Percentiles rank a stretch among this genome's conserved stretches.
phyloP scores from a whole-genome alignment of 2,113 vertebrate genomes.

The Aptenodytes forsteri region DNA sequence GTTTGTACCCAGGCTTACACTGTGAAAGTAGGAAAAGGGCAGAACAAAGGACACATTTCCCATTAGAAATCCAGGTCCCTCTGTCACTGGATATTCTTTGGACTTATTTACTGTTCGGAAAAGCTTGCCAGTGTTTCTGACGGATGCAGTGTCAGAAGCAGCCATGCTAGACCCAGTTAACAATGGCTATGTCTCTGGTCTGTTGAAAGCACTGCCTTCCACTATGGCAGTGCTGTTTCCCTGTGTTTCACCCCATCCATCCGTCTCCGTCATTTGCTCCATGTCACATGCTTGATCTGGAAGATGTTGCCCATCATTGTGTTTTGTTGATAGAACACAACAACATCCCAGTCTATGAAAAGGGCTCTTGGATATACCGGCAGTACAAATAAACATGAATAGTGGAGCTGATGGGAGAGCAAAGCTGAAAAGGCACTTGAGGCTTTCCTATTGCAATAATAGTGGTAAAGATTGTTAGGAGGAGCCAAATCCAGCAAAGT shows the following conservation, averaged over 20 bases:
- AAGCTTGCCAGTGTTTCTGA: neutral
- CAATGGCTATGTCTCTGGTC: neutral
- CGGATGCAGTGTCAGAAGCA: neutral
- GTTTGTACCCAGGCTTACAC: neutral
- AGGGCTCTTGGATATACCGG: neutral
- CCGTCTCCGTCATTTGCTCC: neutral
- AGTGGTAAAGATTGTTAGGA: neutral
- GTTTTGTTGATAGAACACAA: neutral
- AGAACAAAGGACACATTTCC: neutral
- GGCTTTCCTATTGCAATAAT: neutral
- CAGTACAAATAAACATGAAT: neutral
- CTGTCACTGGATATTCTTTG: neutral
- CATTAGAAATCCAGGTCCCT: neutral
- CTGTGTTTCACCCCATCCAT: neutral
- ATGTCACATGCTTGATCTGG: neutral
- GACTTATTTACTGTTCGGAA: neutral
- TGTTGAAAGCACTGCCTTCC: neutral
- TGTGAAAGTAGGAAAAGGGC: neutral
- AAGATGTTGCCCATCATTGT: neutral
- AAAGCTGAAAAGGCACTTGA: neutral
- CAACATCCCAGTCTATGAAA: neutral
- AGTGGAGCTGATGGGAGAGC: neutral
- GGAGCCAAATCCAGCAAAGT: neutral
- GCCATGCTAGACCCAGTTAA: neutral
- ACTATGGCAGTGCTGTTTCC: neutral